Percentiles rank a stretch among this genome's conserved stretches.
Conservation (phyloP, 2,888 invertebrate species). For the Thysanoteuthis rhombus region DNA sequence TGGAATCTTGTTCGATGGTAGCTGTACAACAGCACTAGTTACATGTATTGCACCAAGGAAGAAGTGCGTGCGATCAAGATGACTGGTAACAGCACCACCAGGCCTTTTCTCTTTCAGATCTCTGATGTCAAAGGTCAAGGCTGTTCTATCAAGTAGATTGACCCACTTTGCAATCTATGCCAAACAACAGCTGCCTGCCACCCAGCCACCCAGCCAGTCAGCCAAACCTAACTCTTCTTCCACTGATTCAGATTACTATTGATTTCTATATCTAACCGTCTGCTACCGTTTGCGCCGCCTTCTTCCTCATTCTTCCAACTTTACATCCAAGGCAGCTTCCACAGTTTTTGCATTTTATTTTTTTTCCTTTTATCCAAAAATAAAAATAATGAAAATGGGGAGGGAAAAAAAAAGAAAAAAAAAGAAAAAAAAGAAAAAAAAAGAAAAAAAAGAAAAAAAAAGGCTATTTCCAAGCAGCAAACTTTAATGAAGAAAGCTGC, state of each 20-base stretch:
- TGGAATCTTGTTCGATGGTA: neutral
- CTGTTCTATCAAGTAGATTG: constrained; percentile 23
- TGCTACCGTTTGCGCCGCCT: neutral
- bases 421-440: too few relatives aligned
- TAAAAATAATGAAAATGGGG: too few relatives aligned
- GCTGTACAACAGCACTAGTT: neutral
- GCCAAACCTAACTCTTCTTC: too few relatives aligned
- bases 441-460: neutral
- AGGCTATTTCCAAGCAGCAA: neutral
- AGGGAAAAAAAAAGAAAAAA: too few relatives aligned
- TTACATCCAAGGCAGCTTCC: constrained; percentile 19
- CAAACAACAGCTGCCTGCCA: constrained; percentile 24
- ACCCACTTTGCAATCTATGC: constrained; percentile 30
- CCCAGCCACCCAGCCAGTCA: neutral
- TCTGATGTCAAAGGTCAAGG: constrained; percentile 26
- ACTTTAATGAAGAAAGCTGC: neutral
- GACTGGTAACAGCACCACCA: neutral
- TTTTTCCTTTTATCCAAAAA: neutral
- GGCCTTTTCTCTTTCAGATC: neutral
- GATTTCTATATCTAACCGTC: constrained; percentile 26
- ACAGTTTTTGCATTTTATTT: neutral
- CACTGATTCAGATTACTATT: neutral
- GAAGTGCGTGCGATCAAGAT: neutral
- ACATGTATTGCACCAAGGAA: neutral
- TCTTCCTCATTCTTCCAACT: neutral